phyloP scores from a whole-genome alignment of 2,113 vertebrate species.

The Brachionichthys hirsutus region DNA sequence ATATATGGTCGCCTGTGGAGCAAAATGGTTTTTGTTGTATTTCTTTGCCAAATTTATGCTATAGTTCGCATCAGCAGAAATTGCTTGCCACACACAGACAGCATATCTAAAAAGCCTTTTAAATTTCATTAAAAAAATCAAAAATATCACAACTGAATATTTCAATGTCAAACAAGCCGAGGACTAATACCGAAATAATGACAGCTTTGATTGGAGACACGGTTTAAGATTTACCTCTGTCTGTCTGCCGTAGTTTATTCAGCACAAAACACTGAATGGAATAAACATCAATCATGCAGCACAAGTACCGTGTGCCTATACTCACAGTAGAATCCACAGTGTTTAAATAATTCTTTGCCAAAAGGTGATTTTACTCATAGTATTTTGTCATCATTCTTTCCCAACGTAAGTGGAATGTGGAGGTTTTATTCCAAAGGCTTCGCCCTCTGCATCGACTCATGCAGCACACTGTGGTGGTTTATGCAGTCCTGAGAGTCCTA shows the following conservation, averaged over 20 bases:
- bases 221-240: not conserved
- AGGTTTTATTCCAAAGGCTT: conserved; percentile 10
- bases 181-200: not conserved
- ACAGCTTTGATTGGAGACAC: not conserved
- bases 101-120: not conserved
- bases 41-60: conserved; percentile 33
- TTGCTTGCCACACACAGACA: not conserved
- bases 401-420: conserved; percentile 1
- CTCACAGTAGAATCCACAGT: not conserved
- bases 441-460: not conserved
- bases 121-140: not conserved
- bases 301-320: not conserved
- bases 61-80: too few relatives aligned
- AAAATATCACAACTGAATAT: not conserved
- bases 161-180: not conserved
- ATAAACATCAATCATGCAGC: conserved; percentile 22
- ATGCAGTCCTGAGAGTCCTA: too few relatives aligned
- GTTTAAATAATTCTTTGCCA: conserved; percentile 12
- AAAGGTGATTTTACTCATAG: conserved; percentile 14
- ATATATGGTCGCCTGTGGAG: conserved; percentile 27
- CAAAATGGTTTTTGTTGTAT: conserved; percentile 26
- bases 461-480: too few relatives aligned
- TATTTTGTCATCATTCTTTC: not conserved
- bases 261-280: conserved; percentile 1
- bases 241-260: conserved; percentile 13